These are phyloP conservation scores for Acleris laterana DNA, from an alignment of 2,888 invertebrate genomes.

Conservation along the genomic window DNA sequence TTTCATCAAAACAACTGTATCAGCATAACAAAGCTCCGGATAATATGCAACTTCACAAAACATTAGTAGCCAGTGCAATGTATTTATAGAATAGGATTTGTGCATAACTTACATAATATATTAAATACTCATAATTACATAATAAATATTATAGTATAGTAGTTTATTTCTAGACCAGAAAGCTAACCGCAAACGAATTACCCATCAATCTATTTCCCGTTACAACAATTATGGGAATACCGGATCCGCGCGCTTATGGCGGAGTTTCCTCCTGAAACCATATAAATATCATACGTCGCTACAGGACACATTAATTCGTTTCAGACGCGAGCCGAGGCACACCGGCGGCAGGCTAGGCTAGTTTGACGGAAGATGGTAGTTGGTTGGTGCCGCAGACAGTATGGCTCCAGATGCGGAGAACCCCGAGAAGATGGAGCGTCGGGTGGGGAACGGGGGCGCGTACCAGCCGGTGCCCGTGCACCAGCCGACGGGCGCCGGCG, in stretches of 20 bases:
- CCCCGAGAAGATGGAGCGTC: constrained; percentile 20
- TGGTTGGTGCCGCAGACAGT: constrained; percentile 10
- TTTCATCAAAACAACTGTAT: background rate
- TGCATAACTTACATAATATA: background rate
- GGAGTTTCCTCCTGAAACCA: constrained; percentile 12
- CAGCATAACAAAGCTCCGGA: background rate
- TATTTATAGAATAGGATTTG: constrained; percentile 27
- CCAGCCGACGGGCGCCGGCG: constrained; percentile 44
- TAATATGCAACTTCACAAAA: background rate
- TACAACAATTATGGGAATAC: constrained; percentile 12
- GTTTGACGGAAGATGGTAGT: constrained; percentile 23
- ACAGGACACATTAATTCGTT: constrained; percentile 6
- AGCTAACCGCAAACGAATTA: constrained; percentile 34
- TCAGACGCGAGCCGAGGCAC: constrained; percentile 16
- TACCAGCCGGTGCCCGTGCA: constrained; percentile 50
- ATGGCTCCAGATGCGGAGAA: constrained; percentile 37
- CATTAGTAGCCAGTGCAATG: constrained; percentile 5
- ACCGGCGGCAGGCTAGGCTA: constrained; percentile 2
- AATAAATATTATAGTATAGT: constrained; percentile 1
- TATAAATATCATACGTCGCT: constrained; percentile 18
- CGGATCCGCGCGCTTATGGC: background rate
- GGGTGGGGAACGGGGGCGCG: constrained; percentile 20
- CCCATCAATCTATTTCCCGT: constrained; percentile 30
- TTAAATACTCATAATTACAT: constrained; percentile 1
- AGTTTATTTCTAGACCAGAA: constrained; percentile 16